Conservation (phyloP, 1,140 invertebrate species). For the Heliothis virescens region DNA sequence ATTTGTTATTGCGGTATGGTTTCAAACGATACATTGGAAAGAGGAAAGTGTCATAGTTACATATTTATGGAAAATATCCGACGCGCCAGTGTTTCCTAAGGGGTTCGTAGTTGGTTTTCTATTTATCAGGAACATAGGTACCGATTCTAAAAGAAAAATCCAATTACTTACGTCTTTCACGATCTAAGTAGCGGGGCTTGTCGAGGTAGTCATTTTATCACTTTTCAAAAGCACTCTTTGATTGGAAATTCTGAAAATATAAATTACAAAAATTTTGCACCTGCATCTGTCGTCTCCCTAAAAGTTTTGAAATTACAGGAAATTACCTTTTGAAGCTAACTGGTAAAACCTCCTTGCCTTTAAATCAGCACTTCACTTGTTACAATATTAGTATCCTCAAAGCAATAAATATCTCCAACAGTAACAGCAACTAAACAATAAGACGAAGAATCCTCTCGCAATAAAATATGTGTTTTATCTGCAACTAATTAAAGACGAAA, state of each 20-base stretch:
- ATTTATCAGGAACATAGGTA: background rate
- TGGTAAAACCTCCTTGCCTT: background rate
- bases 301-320: too few relatives aligned
- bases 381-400: constrained; percentile 7
- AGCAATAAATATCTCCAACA: constrained; percentile 23
- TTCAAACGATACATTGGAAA: constrained; percentile 30
- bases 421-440: constrained; percentile 19
- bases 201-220: background rate
- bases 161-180: constrained; percentile 5
- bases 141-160: constrained; percentile 1
- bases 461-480: constrained; percentile 35
- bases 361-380: constrained; percentile 9
- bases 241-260: background rate
- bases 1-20: constrained; percentile 29
- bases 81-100: background rate
- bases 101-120: background rate
- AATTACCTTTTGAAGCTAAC: too few relatives aligned
- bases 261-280: background rate
- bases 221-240: background rate
- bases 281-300: too few relatives aligned
- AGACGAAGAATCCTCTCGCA: constrained; percentile 14
- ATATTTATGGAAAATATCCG: constrained; percentile 4
- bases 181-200: background rate
- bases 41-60: constrained; percentile 14
- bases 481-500: constrained; percentile 35